Percentiles rank a stretch among this genome's conserved stretches.
These are phyloP conservation scores for Conops quadrifasciatus DNA, from an alignment of 2,888 invertebrate genomes.

Conservation along the genomic window DNA sequence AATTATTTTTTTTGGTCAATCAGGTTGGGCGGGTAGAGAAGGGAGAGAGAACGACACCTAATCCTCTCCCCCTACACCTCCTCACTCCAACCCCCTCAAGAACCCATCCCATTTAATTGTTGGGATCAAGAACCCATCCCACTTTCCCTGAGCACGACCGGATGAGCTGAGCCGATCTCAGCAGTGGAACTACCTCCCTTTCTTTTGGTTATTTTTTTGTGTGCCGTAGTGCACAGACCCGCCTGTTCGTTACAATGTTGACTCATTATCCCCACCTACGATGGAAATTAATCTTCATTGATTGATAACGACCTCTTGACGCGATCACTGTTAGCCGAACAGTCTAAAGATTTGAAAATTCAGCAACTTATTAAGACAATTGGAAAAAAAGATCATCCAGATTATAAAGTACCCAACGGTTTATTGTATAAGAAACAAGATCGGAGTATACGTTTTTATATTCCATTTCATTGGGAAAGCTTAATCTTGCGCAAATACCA, in stretches of 20 bases:
- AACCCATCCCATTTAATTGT: neutral
- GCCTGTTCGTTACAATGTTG: too few relatives aligned
- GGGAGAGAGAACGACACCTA: too few relatives aligned
- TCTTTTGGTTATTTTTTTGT: neutral
- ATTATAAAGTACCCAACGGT: too few relatives aligned
- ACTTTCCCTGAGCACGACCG: conserved; percentile 1
- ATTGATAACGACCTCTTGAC: conserved; percentile 18
- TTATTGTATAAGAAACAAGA: too few relatives aligned
- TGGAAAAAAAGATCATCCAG: conserved; percentile 13
- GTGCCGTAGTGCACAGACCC: neutral
- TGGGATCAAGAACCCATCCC: too few relatives aligned
- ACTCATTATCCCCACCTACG: conserved; percentile 2
- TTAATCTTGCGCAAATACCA: conserved; percentile 23
- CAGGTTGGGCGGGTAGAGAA: too few relatives aligned
- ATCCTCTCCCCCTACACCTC: too few relatives aligned
- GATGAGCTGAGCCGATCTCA: neutral
- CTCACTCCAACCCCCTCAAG: too few relatives aligned
- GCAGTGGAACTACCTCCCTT: neutral
- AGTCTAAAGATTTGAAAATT: neutral
- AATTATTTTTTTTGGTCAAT: too few relatives aligned
- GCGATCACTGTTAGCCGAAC: conserved; percentile 16
- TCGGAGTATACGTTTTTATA: conserved; percentile 7
- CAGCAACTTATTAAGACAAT: neutral
- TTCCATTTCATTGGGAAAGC: conserved; percentile 10
- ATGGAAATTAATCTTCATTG: conserved; percentile 24